Evolutionary conservation across 2,797 vertebrate genomes (phyloP), one percentile per base, ranked within the genome.

Genomic region (Avahi laniger): DNA sequence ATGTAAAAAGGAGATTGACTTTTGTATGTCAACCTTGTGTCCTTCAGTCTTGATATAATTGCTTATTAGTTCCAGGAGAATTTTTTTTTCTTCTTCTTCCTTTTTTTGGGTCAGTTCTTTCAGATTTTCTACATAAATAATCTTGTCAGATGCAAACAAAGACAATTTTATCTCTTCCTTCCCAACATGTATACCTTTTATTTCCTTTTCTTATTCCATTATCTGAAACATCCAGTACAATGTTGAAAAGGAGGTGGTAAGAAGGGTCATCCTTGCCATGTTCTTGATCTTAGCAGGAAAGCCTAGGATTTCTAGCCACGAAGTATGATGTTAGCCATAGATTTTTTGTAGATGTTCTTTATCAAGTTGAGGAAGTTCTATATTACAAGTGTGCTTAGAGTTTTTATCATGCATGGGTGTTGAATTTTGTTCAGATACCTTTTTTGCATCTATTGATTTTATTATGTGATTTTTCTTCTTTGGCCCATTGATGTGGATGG

Each of bases 361-460:
- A 28, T 76, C 41, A 96, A 86, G 67, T 87, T 82, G 35, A 82
- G 33, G 59, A 86, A 26, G 8, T 86, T 87, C 46, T 75, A 12
- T 33, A 18, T 63, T 84, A 43, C 70, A 93, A 83, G 15, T 79
- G 82, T 48, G 18, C 72, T 92, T 57, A 90, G 9, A 65, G 30
- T 43, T 90, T 28, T 91, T 54, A 70, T 46, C 83, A 84, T 76
- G 52, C 72, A 38, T 73, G 18, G 1, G 41, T 79, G 5, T 43
- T 86, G 70, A 43, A 46, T 72, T 93, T 94, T 86, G 50, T 91
- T 91, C 82, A 52, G 18, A 43, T 83, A n/a, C 24, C n/a, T 67
- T 83, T 76, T 91, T 17, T 80, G 57, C 4, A 50, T 48, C 73
- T 85, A 8, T 75, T 85, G 43, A 95, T 84, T 75, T 63, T 46